A percentile compares a stretch with the other conserved stretches of the same genome.
phyloP scores from a whole-genome alignment of 2,797 vertebrate species.

The Myoxocephalus aenaeus region DNA sequence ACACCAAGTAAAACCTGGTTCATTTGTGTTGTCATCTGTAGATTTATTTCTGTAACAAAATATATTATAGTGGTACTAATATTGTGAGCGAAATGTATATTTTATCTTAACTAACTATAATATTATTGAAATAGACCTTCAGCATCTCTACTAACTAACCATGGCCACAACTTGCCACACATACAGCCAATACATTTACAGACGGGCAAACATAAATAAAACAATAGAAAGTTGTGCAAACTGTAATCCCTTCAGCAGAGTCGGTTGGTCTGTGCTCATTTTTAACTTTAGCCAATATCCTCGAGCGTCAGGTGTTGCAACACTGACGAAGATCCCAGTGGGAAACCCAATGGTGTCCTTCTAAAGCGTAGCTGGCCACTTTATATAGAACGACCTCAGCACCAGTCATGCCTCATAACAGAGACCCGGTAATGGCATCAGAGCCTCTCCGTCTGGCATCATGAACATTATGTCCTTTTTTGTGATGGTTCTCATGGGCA shows the following conservation, averaged over 20 bases:
- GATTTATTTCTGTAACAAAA: too few species aligned
- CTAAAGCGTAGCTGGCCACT: conserved; percentile 23
- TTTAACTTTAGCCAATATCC: not conserved
- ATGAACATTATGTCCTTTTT: not conserved
- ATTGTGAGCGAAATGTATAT: too few species aligned
- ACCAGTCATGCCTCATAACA: conserved; percentile 37
- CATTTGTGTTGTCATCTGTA: too few species aligned
- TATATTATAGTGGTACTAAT: too few species aligned
- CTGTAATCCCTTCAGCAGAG: not conserved
- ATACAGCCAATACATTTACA: not conserved
- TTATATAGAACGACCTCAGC: conserved; percentile 28
- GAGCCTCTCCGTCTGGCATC: not conserved
- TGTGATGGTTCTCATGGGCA: not conserved
- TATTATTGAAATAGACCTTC: too few species aligned
- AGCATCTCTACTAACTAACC: too few species aligned
- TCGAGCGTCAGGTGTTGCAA: not conserved
- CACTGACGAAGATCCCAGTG: not conserved
- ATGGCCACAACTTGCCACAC: too few species aligned
- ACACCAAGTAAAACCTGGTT: too few species aligned
- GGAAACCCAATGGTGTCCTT: conserved; percentile 29
- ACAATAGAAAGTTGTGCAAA: not conserved
- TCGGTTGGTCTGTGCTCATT: conserved; percentile 19
- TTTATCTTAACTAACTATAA: too few species aligned
- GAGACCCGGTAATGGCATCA: conserved; percentile 46
- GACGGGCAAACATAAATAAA: not conserved